Base-by-base conservation (phyloP, 2,113 vertebrate genomes). In the Stegostoma tigrinum region DNA sequence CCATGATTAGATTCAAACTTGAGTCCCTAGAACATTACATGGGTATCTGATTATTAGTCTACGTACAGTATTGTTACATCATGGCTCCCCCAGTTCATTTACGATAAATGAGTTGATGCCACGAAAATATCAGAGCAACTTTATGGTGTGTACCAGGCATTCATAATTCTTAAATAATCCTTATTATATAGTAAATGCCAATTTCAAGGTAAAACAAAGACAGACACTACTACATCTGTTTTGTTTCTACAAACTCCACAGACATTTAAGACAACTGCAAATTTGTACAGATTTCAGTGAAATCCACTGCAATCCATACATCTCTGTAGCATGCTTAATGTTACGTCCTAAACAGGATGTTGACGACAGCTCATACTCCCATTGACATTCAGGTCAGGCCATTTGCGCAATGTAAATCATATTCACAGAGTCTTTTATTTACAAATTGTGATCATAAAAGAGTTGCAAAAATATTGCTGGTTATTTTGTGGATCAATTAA, bases 401-500 rank as follows among this genome's bases (percentile, higher is more conserved):
- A 93, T 66, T 93, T 61, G 38, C 66, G 61, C 34, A 2, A 93
- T 66, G 34, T 66, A 66, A 67, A 19, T 91, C 19, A n/a, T 64
- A 91, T 64, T 34, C 55, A 91, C 21, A 17, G 89, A 21, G n/a
- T 93, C 34, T 67, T 67, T n/a, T 64, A 66, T 8, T 93, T 93
- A 34, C 66, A 93, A 66, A 66, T 2, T 23, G 61, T 1, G 38
- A 83, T 83, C 7, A 38, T 83, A 21, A 38, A 83, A 83, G 80
- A 67, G 55, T 93, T 17, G 61, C 89, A 93, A 93, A 66, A 93
- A 93, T 93, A 6, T 93, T 66, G 23, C 66, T n/a, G n/a, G 89
- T 66, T 93, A 93, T 67, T 67, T 93, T 93, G 66, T 93, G 66
- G 89, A 66, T 34, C 61, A 93, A 93, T 93, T 93, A 66, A 66